These are phyloP conservation scores for Centropus unirufus DNA, from an alignment of 2,113 vertebrate species.

Conservation along the genomic window DNA sequence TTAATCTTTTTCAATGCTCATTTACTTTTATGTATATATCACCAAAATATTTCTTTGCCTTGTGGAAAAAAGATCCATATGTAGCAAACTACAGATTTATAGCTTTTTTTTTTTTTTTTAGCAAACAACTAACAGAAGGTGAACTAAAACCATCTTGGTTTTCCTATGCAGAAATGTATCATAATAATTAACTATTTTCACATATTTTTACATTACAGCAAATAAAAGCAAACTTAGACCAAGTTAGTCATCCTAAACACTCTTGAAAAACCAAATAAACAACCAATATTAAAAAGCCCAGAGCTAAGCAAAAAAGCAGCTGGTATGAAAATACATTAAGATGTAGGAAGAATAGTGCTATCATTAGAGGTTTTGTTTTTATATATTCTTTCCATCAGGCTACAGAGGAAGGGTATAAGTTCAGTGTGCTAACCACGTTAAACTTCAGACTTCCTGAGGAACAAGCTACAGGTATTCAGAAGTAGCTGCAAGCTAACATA, in stretches of 20 bases:
- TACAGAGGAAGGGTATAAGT: background rate
- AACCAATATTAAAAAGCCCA: background rate
- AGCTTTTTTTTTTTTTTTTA: too few relatives aligned
- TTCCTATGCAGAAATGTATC: background rate
- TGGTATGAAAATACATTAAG: background rate
- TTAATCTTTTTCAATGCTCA: conserved; percentile 14
- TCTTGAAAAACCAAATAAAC: background rate
- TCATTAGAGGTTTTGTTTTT: background rate
- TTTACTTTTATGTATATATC: background rate
- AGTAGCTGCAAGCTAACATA: background rate
- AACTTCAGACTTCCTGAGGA: background rate
- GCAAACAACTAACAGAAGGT: background rate
- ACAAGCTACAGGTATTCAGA: background rate
- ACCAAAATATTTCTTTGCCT: too few relatives aligned
- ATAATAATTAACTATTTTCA: conserved; percentile 5
- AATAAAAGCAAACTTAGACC: conserved; percentile 32
- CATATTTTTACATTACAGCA: conserved; percentile 26
- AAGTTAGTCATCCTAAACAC: conserved; percentile 25
- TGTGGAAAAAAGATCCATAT: background rate
- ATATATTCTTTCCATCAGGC: background rate
- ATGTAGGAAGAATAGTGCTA: background rate
- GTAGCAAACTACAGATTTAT: background rate
- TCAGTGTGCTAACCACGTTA: too few relatives aligned
- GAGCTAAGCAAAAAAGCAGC: background rate
- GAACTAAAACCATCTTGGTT: background rate